Evolutionary conservation across 2,888 invertebrate species (phyloP).

Genomic region (Drosophila recens): DNA sequence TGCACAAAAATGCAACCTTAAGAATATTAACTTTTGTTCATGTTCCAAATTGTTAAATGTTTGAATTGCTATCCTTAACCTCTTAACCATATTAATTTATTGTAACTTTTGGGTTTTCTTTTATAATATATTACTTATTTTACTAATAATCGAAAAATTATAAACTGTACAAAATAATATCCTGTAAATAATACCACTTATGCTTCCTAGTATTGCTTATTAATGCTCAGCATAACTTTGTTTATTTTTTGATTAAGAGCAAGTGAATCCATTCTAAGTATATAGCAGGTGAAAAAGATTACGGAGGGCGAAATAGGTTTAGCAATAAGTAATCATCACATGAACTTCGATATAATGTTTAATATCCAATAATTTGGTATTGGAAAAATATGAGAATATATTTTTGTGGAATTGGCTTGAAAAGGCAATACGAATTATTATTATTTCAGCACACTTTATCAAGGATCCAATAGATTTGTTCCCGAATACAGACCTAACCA

Average conservation of each 20-base stretch:
- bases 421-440: constrained; percentile 1
- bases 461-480: constrained; percentile 1
- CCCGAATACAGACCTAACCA: constrained; percentile 46
- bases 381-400: not conserved
- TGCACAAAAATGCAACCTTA: constrained; percentile 42
- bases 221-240: constrained; percentile 63
- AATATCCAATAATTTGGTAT: not conserved
- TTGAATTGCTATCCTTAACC: constrained; percentile 35
- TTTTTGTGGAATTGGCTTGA: not conserved
- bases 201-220: constrained; percentile 68
- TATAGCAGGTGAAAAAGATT: not conserved
- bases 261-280: not conserved
- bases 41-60: constrained; percentile 58
- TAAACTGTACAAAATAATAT: constrained; percentile 18
- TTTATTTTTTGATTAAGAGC: constrained; percentile 1
- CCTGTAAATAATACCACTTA: constrained; percentile 60
- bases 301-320: not conserved
- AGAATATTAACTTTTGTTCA: constrained; percentile 53
- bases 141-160: constrained; percentile 28
- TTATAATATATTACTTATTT: constrained; percentile 9
- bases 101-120: constrained; percentile 4
- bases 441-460: constrained; percentile 26
- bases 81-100: not conserved
- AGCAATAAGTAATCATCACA: not conserved
- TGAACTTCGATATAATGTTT: not conserved